Base-by-base conservation (phyloP, 2,888 invertebrate genomes). In the Euproctis similis region DNA sequence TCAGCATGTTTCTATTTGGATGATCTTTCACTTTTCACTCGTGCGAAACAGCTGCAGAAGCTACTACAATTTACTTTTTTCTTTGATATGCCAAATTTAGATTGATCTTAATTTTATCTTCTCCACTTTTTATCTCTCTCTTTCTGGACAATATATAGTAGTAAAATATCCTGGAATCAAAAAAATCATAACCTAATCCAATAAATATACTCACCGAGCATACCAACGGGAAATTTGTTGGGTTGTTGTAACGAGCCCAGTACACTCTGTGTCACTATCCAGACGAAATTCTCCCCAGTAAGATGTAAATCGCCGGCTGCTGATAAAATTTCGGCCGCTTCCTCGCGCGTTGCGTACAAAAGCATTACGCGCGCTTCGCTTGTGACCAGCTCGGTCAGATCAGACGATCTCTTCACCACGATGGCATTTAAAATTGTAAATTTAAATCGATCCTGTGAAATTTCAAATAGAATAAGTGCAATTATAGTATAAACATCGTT, bases 231-330 rank as follows among this genome's bases (percentile, higher is more conserved):
- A 71, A 96, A 96, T 65, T 94, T 82, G 52, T 82, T 77, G 2
- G 80, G 72, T 42, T 74, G 78, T 35, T 93, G 91, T 59, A 90
- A 87, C 49, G 92, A 92, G 54, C 93, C 93, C 35, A 96, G 93
- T 45, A 96, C 96, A 63, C 94, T 95, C 72, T 97, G 97, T 26
- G 96, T 96, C 10, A 96, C 97, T 34, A 97, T 95, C 97, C 97
- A 97, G 6, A 97, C 94, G 73, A 96, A 97, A 71, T 96, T 96
- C 73, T 96, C 95, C 5, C 93, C 93, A 3, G 93, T 94, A 39
- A 95, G 89, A 47, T 92, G 92, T 50, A 90, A 85, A 51, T 91
- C 90, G 32, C 89, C 86, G 2, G 95, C 95, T 14, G 90, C 90
- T 16, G 88, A 86, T 51, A 97, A 84, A 46, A 96, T 96, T 56